phyloP scores from a whole-genome alignment of 1,140 invertebrate genomes.

The Magallana ariakensis region DNA sequence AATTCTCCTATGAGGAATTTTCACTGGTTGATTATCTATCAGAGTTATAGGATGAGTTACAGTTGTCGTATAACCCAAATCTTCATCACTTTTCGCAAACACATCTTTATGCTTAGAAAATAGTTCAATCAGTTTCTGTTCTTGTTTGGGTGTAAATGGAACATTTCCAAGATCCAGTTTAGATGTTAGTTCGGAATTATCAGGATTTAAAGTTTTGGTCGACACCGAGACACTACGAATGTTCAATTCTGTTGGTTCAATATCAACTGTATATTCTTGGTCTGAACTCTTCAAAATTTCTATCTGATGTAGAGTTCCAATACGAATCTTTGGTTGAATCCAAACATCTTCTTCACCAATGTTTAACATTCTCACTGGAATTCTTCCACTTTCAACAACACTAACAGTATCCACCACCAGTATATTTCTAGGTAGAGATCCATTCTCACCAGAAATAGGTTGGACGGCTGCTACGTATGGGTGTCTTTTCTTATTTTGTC shows the following conservation, averaged over 20 bases:
- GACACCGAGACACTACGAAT: too few relatives aligned
- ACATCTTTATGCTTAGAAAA: too few relatives aligned
- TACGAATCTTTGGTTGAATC: constrained; percentile 45
- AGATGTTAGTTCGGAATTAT: too few relatives aligned
- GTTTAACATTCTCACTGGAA: constrained; percentile 45
- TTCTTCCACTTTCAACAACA: background rate
- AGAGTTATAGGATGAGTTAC: too few relatives aligned
- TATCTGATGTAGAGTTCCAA: constrained; percentile 42
- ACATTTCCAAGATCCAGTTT: too few relatives aligned
- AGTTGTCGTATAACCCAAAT: too few relatives aligned
- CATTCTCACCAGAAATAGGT: constrained; percentile 35
- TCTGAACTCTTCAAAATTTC: background rate
- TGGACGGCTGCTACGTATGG: constrained; percentile 32
- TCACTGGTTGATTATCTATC: too few relatives aligned
- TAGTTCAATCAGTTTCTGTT: too few relatives aligned
- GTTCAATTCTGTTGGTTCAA: constrained; percentile 39
- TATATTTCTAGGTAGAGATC: constrained; percentile 41
- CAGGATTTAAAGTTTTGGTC: too few relatives aligned
- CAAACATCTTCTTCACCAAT: constrained; percentile 45
- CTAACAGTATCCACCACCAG: constrained; percentile 38
- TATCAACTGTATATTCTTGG: constrained; percentile 21
- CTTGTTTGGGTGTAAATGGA: too few relatives aligned
- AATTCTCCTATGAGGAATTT: too few relatives aligned
- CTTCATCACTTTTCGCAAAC: too few relatives aligned
- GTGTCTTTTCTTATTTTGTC: background rate